A percentile compares a stretch with the other conserved stretches of the same genome.
Evolutionary conservation across 1,140 invertebrate genomes (phyloP).

Genomic region (Hesperophylax magnus): DNA sequence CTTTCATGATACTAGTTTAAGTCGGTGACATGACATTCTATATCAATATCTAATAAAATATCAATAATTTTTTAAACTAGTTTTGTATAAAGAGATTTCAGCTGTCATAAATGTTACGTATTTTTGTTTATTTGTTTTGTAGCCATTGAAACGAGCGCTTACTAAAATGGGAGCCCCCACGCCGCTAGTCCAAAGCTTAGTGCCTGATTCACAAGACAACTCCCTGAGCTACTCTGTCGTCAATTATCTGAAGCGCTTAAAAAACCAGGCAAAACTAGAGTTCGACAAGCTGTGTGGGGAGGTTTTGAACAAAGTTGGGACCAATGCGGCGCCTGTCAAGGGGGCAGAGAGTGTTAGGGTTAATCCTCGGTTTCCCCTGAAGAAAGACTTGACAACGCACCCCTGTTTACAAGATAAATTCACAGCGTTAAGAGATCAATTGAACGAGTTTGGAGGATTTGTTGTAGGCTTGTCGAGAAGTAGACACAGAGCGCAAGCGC

Average conservation of each 20-base stretch:
- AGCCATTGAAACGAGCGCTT: conserved; percentile 91
- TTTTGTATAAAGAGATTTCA: too few species aligned
- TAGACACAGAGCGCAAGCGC: conserved; percentile 75
- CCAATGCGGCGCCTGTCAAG: conserved; percentile 56
- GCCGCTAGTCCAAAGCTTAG: conserved; percentile 84
- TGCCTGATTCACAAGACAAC: conserved; percentile 94
- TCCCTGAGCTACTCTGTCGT: conserved; percentile 93
- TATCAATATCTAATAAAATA: too few species aligned
- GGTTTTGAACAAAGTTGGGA: conserved; percentile 68
- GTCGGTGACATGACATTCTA: too few species aligned
- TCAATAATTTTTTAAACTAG: too few species aligned
- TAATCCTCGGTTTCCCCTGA: conserved; percentile 75
- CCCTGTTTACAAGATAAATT: conserved; percentile 88
- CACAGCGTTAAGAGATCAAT: conserved; percentile 82
- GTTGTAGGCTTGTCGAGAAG: conserved; percentile 78
- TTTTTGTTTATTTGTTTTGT: conserved; percentile 60
- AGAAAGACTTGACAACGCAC: conserved; percentile 85
- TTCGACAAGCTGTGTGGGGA: conserved; percentile 90
- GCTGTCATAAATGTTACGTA: too few species aligned
- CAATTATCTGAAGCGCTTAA: conserved; percentile 95
- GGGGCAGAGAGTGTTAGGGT: conserved; percentile 82
- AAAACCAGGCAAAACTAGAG: conserved; percentile 96
- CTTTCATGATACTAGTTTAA: too few species aligned
- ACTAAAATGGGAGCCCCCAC: conserved; percentile 90
- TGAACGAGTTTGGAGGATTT: conserved; percentile 90